Percentiles rank a stretch among this genome's conserved stretches.
phyloP scores from a whole-genome alignment of 2,797 vertebrate genomes.

The Salarias fasciatus region DNA sequence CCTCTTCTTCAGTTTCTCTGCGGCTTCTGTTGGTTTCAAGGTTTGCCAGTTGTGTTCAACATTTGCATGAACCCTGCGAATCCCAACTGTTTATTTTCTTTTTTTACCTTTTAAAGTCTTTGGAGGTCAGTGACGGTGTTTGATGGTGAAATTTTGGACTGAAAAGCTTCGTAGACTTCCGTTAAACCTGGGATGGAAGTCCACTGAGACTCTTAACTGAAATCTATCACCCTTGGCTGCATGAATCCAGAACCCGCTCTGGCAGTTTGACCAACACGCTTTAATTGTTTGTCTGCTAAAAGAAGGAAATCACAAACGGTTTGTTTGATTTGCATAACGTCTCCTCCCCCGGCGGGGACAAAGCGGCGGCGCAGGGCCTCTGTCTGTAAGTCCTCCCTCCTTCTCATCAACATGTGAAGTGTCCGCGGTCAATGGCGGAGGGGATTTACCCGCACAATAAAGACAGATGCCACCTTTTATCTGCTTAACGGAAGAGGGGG shows the following conservation, averaged over 20 bases:
- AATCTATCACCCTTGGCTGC: too few relatives aligned
- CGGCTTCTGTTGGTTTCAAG: neutral
- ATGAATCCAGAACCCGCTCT: neutral
- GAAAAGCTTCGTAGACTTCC: too few relatives aligned
- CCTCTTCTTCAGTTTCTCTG: constrained; percentile 17
- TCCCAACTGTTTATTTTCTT: too few relatives aligned
- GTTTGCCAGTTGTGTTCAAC: neutral
- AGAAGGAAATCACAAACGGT: constrained; percentile 72
- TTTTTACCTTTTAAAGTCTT: too few relatives aligned
- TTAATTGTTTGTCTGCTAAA: constrained; percentile 46
- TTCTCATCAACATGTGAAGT: constrained; percentile 80
- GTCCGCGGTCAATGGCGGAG: constrained; percentile 68
- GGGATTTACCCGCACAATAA: constrained; percentile 73
- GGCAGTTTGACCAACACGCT: constrained; percentile 26
- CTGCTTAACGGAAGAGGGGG: constrained; percentile 72
- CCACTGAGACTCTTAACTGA: too few relatives aligned
- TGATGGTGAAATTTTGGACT: too few relatives aligned
- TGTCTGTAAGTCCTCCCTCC: constrained; percentile 48
- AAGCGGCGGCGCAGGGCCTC: constrained; percentile 36
- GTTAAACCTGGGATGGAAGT: too few relatives aligned
- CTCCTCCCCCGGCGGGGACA: constrained; percentile 31
- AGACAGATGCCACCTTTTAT: constrained; percentile 82
- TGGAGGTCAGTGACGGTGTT: too few relatives aligned
- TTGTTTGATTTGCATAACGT: constrained; percentile 80
- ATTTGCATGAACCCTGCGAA: constrained; percentile 35